Evolutionary conservation across 2,888 invertebrate species (phyloP), one percentile per base, ranked within the genome.

Genomic region (Papilio elwesi): DNA sequence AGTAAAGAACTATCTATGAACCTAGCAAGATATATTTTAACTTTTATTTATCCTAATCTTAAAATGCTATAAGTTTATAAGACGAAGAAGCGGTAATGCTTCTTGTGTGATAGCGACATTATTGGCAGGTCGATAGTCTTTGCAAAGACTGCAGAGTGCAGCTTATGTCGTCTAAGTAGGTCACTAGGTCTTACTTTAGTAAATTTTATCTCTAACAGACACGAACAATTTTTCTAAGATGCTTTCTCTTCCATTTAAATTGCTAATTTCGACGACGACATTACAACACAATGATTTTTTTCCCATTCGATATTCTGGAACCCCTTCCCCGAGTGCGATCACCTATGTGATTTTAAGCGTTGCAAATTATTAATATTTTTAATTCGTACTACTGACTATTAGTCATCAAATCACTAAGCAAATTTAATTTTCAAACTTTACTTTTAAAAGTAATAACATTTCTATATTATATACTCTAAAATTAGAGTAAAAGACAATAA

Each of bases 91-190:
- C 38, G 59, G 66, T 68, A 55, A 55, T 68, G 55, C 47, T 55
- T 47, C 55, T 68, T 13, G 47, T 57, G 13, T 57, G 68, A 68
- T 68, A 55, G 55, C 57, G 55, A 68, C 55, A 68, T 68, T 55
- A 68, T 68, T 68, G 68, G 68, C 55, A 68, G 68, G 68, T 68
- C 68, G 55, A 68, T 68, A 68, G 57, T 68, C 68, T 57, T 48
- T 55, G 26, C 68, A 48, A 62, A 62, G 55, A 55, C 55, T 68
- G 68, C 68, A 68, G 55, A 68, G 57, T 43, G 68, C 26, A 53
- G 48, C 55, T 68, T 68, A 57, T 55, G 26, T 68, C 68, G n/a
- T 68, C 47, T 55, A 68, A 53, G 26, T 68, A 68, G 68, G 68
- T 68, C 68, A 68, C 13, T 47, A 26, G 68, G 68, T 68, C 55